Conservation (phyloP, 1,140 invertebrate genomes). For the Hylaeus anthracinus region DNA sequence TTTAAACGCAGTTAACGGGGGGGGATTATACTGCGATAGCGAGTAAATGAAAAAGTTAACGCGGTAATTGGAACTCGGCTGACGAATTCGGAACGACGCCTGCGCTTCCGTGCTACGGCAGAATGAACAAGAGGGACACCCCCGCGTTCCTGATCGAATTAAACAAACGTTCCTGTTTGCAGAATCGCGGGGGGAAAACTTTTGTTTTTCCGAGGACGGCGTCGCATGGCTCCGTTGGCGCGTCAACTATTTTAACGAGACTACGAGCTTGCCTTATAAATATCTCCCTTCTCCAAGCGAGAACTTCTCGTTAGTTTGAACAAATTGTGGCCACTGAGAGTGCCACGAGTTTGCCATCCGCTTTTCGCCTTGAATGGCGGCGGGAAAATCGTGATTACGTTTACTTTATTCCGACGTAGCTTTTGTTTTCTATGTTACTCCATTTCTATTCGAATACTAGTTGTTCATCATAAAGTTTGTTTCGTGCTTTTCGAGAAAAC, state of each 20-base stretch:
- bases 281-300: conserved; percentile 8
- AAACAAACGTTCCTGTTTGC: conserved; percentile 25
- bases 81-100: neutral
- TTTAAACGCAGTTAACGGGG: conserved; percentile 33
- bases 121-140: neutral
- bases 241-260: conserved; percentile 40
- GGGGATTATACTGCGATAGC: conserved; percentile 15
- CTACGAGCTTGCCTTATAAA: conserved; percentile 22
- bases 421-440: too few species aligned
- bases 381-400: too few species aligned
- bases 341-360: neutral
- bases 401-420: too few species aligned
- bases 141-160: conserved; percentile 11
- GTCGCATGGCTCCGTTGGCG: neutral
- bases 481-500: too few species aligned
- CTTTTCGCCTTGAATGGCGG: neutral
- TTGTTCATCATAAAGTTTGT: too few species aligned
- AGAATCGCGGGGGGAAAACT: neutral
- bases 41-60: conserved; percentile 49
- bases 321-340: conserved; percentile 34
- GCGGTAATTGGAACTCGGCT: conserved; percentile 21
- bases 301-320: conserved; percentile 30
- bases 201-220: conserved; percentile 11
- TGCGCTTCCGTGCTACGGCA: neutral
- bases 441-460: too few species aligned